Evolutionary conservation across 2,888 invertebrate species (phyloP).

Genomic region (Halocaridina rubra): DNA sequence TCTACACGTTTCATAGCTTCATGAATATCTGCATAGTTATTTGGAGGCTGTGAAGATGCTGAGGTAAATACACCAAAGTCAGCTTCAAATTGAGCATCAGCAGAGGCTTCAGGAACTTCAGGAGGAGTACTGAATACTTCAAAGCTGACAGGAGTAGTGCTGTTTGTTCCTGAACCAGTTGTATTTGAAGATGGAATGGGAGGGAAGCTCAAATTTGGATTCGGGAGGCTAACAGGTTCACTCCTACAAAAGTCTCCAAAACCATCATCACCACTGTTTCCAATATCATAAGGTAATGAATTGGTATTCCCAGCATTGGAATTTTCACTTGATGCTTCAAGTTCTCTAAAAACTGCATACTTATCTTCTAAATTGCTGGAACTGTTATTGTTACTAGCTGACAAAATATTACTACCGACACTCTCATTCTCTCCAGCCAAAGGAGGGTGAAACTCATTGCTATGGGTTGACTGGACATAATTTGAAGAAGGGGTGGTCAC

Average conservation of each 20-base stretch:
- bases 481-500: not conserved
- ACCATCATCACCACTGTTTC: not conserved
- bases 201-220: not conserved
- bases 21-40: constrained; percentile 47
- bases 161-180: constrained; percentile 35
- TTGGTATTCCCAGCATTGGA: not conserved
- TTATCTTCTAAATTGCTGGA: not conserved
- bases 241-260: constrained; percentile 21
- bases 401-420: not conserved
- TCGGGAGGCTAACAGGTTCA: not conserved
- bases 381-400: not conserved
- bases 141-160: constrained; percentile 42
- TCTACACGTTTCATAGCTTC: constrained; percentile 49
- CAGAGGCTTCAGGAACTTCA: constrained; percentile 23
- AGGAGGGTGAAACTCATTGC: not conserved
- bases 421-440: not conserved
- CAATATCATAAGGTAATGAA: not conserved
- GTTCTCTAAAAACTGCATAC: constrained; percentile 50
- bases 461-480: not conserved
- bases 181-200: not conserved
- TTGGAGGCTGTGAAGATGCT: not conserved
- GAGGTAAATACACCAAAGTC: constrained; percentile 39
- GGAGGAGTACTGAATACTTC: constrained; percentile 51
- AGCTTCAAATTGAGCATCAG: constrained; percentile 33
- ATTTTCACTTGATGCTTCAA: not conserved